A percentile compares a stretch with the other conserved stretches of the same genome.
These are phyloP conservation scores for Metridium senile DNA, from an alignment of 92 coral and sea anemone genomes.

Conservation along the genomic window DNA sequence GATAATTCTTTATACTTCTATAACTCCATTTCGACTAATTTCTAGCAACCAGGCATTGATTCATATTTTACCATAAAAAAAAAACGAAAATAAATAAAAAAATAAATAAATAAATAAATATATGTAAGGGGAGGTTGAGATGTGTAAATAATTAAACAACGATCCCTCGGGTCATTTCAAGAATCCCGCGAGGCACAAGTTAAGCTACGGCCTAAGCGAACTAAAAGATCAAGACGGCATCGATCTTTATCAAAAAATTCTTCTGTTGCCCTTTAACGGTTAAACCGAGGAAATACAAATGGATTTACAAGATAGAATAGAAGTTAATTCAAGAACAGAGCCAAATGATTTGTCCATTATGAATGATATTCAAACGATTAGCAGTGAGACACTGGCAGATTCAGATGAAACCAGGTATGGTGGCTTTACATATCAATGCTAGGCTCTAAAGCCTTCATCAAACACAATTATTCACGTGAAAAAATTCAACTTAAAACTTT, in stretches of 20 bases:
- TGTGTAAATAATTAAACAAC: too few species aligned
- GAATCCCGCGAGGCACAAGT: neutral
- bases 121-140: too few species aligned
- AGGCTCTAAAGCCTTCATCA: neutral
- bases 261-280: neutral
- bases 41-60: too few species aligned
- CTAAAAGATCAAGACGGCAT: neutral
- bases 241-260: neutral
- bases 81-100: too few species aligned
- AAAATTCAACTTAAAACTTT: neutral
- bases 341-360: neutral
- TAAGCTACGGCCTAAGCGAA: too few species aligned
- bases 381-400: constrained; percentile 5
- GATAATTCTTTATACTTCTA: too few species aligned
- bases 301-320: neutral
- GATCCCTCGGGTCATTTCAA: neutral
- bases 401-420: neutral
- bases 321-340: neutral
- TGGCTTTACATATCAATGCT: neutral
- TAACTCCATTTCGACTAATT: too few species aligned
- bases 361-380: neutral
- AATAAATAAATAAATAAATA: too few species aligned
- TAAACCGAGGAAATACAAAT: neutral
- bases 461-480: neutral
- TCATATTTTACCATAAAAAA: too few species aligned